A percentile compares a stretch with the other conserved stretches of the same genome.
These are phyloP conservation scores for Microtus oregoni DNA, from an alignment of 2,113 vertebrate genomes.

Conservation along the genomic window DNA sequence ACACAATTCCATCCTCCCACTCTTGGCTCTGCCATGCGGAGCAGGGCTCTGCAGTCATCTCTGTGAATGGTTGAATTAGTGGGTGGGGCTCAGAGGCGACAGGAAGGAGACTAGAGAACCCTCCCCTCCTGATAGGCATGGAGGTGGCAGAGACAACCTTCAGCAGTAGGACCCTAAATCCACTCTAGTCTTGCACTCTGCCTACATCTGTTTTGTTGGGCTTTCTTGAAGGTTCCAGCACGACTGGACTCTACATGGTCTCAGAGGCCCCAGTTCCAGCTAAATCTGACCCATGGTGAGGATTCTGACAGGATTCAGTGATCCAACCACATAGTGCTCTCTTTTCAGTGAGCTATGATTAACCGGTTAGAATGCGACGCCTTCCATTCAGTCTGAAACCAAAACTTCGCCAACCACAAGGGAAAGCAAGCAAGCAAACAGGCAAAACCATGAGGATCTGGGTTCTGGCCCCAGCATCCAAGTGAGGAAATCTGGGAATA, in stretches of 20 bases:
- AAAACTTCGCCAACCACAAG: neutral
- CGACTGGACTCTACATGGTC: neutral
- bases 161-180: too few relatives aligned
- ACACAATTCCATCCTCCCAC: neutral
- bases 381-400: neutral
- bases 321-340: neutral
- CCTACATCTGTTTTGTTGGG: neutral
- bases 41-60: neutral
- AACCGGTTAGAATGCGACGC: neutral
- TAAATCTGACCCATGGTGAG: too few relatives aligned
- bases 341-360: neutral
- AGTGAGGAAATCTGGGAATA: too few relatives aligned
- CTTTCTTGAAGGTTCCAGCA: neutral
- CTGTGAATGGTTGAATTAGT: neutral
- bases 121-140: neutral
- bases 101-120: neutral
- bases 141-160: fast-evolving
- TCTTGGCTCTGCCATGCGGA: neutral
- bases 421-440: neutral
- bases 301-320: neutral
- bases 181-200: neutral
- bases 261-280: neutral
- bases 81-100: neutral
- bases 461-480: neutral
- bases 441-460: too few relatives aligned